Evolutionary conservation across 2,113 vertebrate genomes (phyloP).

Genomic region (Arenaria interpres): DNA sequence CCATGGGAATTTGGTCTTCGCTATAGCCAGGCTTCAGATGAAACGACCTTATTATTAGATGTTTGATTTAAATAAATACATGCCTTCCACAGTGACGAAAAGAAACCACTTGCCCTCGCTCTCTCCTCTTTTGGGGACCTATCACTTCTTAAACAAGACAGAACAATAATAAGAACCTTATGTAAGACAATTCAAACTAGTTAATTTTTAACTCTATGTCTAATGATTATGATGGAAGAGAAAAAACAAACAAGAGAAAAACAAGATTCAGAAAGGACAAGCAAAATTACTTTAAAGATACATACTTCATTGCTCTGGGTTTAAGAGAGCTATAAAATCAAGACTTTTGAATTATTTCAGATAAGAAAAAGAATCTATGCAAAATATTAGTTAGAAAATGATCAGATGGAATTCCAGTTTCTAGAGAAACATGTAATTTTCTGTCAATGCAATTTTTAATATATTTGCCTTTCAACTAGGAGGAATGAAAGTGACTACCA

Average conservation of each 20-base stretch:
- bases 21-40: background rate
- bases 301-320: background rate
- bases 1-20: background rate
- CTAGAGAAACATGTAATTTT: background rate
- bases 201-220: background rate
- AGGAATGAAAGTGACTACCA: background rate
- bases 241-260: background rate
- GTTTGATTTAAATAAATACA: background rate
- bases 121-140: background rate
- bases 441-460: background rate
- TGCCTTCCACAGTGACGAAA: background rate
- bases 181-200: background rate
- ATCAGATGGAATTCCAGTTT: background rate
- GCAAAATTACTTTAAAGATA: background rate
- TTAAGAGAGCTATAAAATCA: background rate
- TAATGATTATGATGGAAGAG: background rate
- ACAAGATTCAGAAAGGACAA: background rate
- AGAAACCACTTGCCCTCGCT: background rate
- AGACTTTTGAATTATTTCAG: background rate
- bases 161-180: background rate
- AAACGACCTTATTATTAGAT: background rate
- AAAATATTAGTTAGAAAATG: background rate
- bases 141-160: background rate
- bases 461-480: background rate
- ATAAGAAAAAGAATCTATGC: background rate